phyloP scores from a whole-genome alignment of 1,140 invertebrate genomes.

The Epicauta chinensis region DNA sequence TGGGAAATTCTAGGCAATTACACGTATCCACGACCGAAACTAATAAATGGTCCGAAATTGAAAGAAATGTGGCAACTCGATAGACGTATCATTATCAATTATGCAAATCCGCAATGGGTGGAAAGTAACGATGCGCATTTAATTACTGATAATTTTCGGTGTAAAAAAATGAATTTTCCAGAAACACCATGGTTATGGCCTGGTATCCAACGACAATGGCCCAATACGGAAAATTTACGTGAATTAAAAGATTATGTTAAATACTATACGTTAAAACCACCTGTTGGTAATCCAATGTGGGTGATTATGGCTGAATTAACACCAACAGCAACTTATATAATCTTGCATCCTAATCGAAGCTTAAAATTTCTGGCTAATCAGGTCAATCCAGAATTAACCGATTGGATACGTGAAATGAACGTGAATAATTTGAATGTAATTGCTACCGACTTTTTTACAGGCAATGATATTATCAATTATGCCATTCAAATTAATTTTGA shows the following conservation, averaged over 20 bases:
- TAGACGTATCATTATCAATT: slow-evolving; percentile 56
- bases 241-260: slow-evolving; percentile 52
- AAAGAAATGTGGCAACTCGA: slow-evolving; percentile 53
- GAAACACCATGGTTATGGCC: slow-evolving; percentile 62
- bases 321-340: slow-evolving; percentile 57
- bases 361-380: slow-evolving; percentile 60
- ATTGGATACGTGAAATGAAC: slow-evolving; percentile 52
- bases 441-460: slow-evolving; percentile 70
- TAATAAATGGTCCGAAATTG: slow-evolving; percentile 49
- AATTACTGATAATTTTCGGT: neutral
- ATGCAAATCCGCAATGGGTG: slow-evolving; percentile 40
- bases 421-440: slow-evolving; percentile 62
- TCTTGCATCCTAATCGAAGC: slow-evolving; percentile 51
- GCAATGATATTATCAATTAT: slow-evolving; percentile 65
- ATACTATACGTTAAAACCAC: slow-evolving; percentile 39
- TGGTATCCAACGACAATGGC: slow-evolving; percentile 60
- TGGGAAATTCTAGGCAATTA: slow-evolving; percentile 52
- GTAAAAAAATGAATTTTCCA: slow-evolving; percentile 28
- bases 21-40: slow-evolving; percentile 43
- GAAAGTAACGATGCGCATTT: slow-evolving; percentile 16
- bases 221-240: slow-evolving; percentile 48
- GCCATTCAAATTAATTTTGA: slow-evolving; percentile 52
- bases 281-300: slow-evolving; percentile 53
- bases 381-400: slow-evolving; percentile 60
- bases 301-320: slow-evolving; percentile 76